Base-by-base conservation (phyloP, 2,888 invertebrate species). In the Epicampocera succincta region DNA sequence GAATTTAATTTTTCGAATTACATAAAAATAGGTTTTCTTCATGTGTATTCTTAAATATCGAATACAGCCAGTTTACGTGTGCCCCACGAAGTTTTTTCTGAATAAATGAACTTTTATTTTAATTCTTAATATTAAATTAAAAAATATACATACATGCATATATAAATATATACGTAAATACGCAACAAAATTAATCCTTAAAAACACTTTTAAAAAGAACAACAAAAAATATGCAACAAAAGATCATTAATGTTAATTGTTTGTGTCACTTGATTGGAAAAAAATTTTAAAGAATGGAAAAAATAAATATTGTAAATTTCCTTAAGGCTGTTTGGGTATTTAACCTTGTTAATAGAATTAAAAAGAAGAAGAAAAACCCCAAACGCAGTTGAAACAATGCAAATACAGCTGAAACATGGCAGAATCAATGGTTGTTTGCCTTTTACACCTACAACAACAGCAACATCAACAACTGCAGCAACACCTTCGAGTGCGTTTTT, bases 281-380 rank as follows among this genome's bases (percentile, higher is more conserved):
- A 63, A 6, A 58, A 0, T 8, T 44, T 44, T 44, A 50, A 33
- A 21, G 42, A 0, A 17, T 11, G 15, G 42, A 15, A 52, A 21
- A 60, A 21, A 56, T 50, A 71, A 42, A 46, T 60, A 60, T 78
- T 58, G 58, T 38, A 66, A 58, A 72, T 12, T 52, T 72, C 52
- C 78, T 66, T 76, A 72, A 78, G 78, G 72, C 72, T 78, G 66
- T 72, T 72, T 17, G 72, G 66, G 65, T 78, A 72, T 72, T 78
- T 78, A 78, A 72, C 78, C 78, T 78, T 78, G 78, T 42, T 71
- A 71, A 65, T 56, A 25, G 44, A 63, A 74, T 42, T 52, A 75
- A 50, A 66, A 66, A 21, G 56, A 29, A 15, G 9, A 19, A 44
- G 19, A 65, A 46, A 54, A 38, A 11, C 33, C 25, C 38, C 56